Conservation (phyloP, 2,113 vertebrate genomes). For the Lutjanus erythropterus region DNA sequence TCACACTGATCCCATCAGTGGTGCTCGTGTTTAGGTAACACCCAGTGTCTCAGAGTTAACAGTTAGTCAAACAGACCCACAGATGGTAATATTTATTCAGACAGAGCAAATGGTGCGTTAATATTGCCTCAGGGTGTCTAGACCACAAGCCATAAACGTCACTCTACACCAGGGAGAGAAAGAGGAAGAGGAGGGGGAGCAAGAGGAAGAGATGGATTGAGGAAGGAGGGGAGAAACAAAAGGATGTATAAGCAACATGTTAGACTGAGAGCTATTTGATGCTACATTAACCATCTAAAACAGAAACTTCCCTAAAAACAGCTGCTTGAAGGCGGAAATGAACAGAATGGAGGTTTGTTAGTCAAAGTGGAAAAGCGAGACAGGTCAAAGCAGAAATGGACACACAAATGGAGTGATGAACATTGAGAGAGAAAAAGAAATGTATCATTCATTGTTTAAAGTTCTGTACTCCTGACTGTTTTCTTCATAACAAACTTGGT, state of each 20-base stretch:
- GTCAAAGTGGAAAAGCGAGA: background rate
- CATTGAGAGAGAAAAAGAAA: background rate
- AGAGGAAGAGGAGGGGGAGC: background rate
- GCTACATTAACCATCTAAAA: slow-evolving; percentile 20
- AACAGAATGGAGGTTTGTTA: background rate
- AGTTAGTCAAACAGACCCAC: slow-evolving; percentile 12
- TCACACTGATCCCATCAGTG: slow-evolving; percentile 15
- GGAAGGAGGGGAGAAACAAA: background rate
- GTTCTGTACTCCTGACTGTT: background rate
- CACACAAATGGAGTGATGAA: background rate
- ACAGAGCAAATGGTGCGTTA: slow-evolving; percentile 54
- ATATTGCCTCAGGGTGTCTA: slow-evolving; percentile 37
- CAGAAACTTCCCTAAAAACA: slow-evolving; percentile 12
- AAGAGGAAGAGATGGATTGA: background rate
- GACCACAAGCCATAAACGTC: slow-evolving; percentile 45
- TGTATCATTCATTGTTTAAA: background rate
- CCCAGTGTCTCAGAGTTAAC: slow-evolving; percentile 42
- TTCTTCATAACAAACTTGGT: background rate
- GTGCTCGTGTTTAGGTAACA: slow-evolving; percentile 62
- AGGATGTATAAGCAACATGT: background rate
- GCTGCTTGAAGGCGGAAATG: background rate
- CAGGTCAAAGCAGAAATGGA: fast-evolving
- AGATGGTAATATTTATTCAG: slow-evolving; percentile 63
- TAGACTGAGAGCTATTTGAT: slow-evolving; percentile 5
- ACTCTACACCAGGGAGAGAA: slow-evolving; percentile 18